Conservation (phyloP, 2,888 invertebrate species). For the Homarus gammarus region DNA sequence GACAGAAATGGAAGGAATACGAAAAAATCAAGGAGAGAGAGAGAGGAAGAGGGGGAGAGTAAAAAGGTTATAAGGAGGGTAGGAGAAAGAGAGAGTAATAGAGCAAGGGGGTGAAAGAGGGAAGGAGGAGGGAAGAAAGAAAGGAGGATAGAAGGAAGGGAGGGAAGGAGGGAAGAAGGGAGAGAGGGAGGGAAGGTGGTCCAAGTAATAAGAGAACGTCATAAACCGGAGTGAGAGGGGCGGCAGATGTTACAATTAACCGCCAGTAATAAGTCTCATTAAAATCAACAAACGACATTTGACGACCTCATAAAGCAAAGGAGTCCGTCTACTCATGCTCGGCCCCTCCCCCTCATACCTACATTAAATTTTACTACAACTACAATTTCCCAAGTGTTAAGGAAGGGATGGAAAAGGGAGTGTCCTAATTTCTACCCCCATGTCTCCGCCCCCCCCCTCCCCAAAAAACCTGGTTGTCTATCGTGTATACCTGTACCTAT, state of each 20-base stretch:
- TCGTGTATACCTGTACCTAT: too few species aligned
- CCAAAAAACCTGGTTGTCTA: too few species aligned
- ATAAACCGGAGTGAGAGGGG: background rate
- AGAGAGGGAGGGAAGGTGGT: background rate
- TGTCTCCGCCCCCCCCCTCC: too few species aligned
- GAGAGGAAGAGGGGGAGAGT: slow-evolving; percentile 17
- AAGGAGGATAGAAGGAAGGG: background rate
- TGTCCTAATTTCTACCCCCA: too few species aligned
- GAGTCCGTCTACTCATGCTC: slow-evolving; percentile 27
- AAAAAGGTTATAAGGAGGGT: too few species aligned
- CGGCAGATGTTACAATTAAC: slow-evolving; percentile 47
- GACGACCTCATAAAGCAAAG: slow-evolving; percentile 43
- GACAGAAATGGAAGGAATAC: background rate
- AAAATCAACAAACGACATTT: slow-evolving; percentile 48
- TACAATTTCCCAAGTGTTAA: background rate
- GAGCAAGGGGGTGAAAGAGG: background rate
- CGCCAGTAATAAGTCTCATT: slow-evolving; percentile 41
- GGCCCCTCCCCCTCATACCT: slow-evolving; percentile 7
- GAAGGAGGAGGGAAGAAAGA: background rate
- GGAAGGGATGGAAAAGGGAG: background rate
- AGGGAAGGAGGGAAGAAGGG: slow-evolving; percentile 1
- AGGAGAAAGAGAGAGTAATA: background rate
- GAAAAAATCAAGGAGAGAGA: background rate
- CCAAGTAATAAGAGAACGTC: background rate
- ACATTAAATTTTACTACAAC: slow-evolving; percentile 7